phyloP scores from a whole-genome alignment of 2,888 invertebrate species.

The Danaus chrysippus region DNA sequence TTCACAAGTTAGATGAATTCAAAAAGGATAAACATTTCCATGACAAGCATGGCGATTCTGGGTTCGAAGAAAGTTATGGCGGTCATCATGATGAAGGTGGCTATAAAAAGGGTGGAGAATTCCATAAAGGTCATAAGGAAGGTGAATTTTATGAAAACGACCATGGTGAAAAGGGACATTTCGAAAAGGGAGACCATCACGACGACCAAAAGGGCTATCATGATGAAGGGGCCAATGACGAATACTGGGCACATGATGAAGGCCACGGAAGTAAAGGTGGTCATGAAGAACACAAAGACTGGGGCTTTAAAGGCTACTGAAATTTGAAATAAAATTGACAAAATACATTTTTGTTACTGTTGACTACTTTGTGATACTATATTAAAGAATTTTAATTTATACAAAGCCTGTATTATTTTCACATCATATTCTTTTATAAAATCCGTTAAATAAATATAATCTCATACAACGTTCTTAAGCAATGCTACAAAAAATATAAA shows the following conservation, averaged over 20 bases:
- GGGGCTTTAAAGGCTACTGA: slow-evolving; percentile 81
- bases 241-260: slow-evolving; percentile 84
- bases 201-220: slow-evolving; percentile 88
- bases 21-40: slow-evolving; percentile 93
- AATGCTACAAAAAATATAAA: too few species aligned
- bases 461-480: too few species aligned
- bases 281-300: slow-evolving; percentile 87
- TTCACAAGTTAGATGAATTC: slow-evolving; percentile 91
- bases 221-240: slow-evolving; percentile 85
- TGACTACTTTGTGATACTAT: slow-evolving; percentile 35
- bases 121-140: slow-evolving; percentile 88
- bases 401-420: slow-evolving; percentile 3
- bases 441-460: not conserved
- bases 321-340: slow-evolving; percentile 10
- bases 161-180: slow-evolving; percentile 87
- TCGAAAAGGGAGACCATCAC: slow-evolving; percentile 88
- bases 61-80: slow-evolving; percentile 89
- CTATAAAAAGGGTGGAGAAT: slow-evolving; percentile 87
- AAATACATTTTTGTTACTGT: slow-evolving; percentile 31
- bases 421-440: not conserved
- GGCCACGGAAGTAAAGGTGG: slow-evolving; percentile 88
- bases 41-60: slow-evolving; percentile 90
- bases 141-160: slow-evolving; percentile 87
- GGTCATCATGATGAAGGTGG: slow-evolving; percentile 87
- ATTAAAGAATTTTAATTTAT: slow-evolving; percentile 26